Percentiles rank a stretch among this genome's conserved stretches.
Conservation (phyloP, 2,113 vertebrate genomes). For the Emydocephalus ijimae region DNA sequence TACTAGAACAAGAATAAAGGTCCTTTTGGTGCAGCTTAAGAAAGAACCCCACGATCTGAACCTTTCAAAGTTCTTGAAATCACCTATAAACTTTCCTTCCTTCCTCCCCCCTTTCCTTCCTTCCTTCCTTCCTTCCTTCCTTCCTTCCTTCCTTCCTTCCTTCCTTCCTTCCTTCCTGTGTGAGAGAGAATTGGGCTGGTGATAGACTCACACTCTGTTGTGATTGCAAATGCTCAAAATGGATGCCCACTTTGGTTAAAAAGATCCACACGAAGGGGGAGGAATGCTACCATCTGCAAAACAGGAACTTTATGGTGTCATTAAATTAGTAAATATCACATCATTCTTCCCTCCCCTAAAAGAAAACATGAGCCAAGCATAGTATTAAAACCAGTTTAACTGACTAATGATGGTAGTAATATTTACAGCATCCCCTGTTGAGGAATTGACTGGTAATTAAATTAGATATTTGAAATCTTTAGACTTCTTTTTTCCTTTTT, state of each 20-base stretch:
- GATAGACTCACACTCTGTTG: too few species aligned
- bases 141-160: too few species aligned
- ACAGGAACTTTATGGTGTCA: background rate
- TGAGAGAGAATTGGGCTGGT: background rate
- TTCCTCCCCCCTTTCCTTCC: fast-evolving
- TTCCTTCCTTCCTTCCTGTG: background rate
- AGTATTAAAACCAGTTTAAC: background rate
- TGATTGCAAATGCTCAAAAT: background rate
- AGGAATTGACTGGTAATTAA: background rate
- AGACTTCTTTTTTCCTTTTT: slow-evolving; percentile 9
- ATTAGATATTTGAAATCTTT: background rate
- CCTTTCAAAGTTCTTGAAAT: background rate
- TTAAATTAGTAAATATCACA: background rate
- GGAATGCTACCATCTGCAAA: background rate
- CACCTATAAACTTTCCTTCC: background rate
- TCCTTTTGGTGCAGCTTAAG: background rate
- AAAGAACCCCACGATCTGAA: background rate
- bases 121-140: background rate
- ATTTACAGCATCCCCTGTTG: background rate
- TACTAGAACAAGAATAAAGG: background rate
- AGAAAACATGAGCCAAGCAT: background rate
- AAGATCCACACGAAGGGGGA: background rate
- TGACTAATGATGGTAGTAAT: background rate
- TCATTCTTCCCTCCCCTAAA: background rate
- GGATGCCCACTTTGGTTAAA: background rate